Conservation (phyloP, 30 jellyfish, hydroid and myxozoan species). For the Hydractinia symbiolongicarpus region DNA sequence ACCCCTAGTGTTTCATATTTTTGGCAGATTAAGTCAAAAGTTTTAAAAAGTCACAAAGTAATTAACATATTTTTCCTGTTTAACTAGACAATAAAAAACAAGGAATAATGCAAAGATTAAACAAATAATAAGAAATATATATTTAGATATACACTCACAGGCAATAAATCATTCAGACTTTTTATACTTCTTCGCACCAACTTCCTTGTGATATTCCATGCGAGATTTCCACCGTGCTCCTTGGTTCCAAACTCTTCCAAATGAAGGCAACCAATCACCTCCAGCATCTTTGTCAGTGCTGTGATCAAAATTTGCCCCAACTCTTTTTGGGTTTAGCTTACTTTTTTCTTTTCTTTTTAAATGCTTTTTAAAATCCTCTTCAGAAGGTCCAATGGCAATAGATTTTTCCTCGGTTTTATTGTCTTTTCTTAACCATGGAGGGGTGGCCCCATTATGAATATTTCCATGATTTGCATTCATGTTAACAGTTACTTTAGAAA, state of each 20-base stretch:
- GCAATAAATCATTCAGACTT: background rate
- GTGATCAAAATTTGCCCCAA: constrained; percentile 89
- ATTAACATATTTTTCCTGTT: too few relatives aligned
- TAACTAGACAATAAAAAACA: too few relatives aligned
- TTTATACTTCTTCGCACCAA: background rate
- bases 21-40: too few relatives aligned
- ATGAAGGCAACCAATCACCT: constrained; percentile 89
- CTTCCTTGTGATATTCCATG: constrained; percentile 36
- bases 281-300: constrained; percentile 33
- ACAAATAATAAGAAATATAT: too few relatives aligned
- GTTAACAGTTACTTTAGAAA: background rate
- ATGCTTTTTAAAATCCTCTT: constrained; percentile 50
- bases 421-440: constrained; percentile 49
- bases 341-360: constrained; percentile 35
- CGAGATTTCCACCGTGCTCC: constrained; percentile 99
- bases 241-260: constrained; percentile 94
- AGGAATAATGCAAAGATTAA: too few relatives aligned
- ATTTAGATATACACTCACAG: too few relatives aligned
- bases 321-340: constrained; percentile 47
- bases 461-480: constrained; percentile 14
- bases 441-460: constrained; percentile 36
- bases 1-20: too few relatives aligned
- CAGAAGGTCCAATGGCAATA: constrained; percentile 60
- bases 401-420: background rate
- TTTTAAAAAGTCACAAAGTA: too few relatives aligned